phyloP scores from a whole-genome alignment of 2,888 invertebrate species.

The Idaea biselata region DNA sequence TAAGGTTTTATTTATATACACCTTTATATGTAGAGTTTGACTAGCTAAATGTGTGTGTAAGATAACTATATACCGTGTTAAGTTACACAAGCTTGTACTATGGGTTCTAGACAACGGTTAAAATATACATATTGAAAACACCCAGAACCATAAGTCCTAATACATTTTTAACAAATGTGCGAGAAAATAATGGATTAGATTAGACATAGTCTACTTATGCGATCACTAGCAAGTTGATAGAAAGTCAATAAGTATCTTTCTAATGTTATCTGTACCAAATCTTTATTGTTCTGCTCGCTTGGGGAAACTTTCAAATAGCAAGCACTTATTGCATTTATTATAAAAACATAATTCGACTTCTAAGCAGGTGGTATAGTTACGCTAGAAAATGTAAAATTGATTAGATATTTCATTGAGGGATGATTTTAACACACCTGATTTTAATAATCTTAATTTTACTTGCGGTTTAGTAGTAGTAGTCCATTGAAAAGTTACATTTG shows the following conservation, averaged over 20 bases:
- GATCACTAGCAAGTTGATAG: conserved; percentile 38
- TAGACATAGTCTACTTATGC: conserved; percentile 25
- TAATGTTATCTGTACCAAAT: conserved; percentile 49
- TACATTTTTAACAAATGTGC: not conserved
- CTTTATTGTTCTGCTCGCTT: conserved; percentile 28
- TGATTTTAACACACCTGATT: not conserved
- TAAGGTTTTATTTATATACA: no score
- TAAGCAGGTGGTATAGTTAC: not conserved
- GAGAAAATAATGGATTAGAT: not conserved
- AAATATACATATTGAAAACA: not conserved
- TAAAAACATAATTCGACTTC: not conserved
- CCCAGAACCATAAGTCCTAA: no score
- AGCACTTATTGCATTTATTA: not conserved
- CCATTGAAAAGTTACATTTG: no score
- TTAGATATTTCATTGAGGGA: conserved; percentile 4
- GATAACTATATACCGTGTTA: no score
- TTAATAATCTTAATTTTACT: no score
- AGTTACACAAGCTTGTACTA: no score
- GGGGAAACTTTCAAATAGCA: conserved; percentile 9
- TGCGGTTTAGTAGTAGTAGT: no score
- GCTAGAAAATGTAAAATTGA: conserved; percentile 5
- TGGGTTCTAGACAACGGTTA: no score
- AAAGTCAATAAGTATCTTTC: conserved; percentile 35
- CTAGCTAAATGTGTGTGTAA: no score
- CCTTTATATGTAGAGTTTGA: no score